Conservation (phyloP, 2,888 invertebrate genomes). For the Amiota minor region DNA sequence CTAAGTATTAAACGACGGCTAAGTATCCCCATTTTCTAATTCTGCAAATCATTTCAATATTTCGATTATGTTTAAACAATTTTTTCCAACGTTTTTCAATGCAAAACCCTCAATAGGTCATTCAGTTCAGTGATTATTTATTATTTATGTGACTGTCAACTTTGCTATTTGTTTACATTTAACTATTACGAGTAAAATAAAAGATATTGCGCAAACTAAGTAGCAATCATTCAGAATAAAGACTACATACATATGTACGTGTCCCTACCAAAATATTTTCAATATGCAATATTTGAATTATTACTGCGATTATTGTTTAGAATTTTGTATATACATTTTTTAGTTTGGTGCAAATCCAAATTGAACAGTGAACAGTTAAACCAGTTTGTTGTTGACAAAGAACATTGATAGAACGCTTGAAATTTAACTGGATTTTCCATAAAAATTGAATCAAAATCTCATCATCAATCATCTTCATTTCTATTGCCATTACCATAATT, state of each 20-base stretch:
- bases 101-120: no score
- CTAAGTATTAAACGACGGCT: conserved; percentile 67
- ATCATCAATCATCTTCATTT: conserved; percentile 3
- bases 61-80: background rate
- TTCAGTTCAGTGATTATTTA: background rate
- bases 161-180: conserved; percentile 5
- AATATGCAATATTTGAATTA: no score
- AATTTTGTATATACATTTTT: conserved; percentile 39
- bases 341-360: conserved; percentile 32
- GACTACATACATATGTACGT: background rate
- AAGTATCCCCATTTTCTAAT: conserved; percentile 58
- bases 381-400: conserved; percentile 36
- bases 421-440: conserved; percentile 47
- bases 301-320: conserved; percentile 40
- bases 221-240: no score
- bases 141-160: background rate
- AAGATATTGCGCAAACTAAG: no score
- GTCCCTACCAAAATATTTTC: conserved; percentile 11
- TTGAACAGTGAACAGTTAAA: background rate
- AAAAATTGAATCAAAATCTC: conserved; percentile 34
- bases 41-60: conserved; percentile 59
- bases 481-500: no score
- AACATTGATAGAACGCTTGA: conserved; percentile 30
- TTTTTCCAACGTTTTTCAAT: background rate
- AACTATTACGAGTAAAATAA: no score